phyloP scores from a whole-genome alignment of 1,140 invertebrate genomes.

The Brachionus rubens region DNA sequence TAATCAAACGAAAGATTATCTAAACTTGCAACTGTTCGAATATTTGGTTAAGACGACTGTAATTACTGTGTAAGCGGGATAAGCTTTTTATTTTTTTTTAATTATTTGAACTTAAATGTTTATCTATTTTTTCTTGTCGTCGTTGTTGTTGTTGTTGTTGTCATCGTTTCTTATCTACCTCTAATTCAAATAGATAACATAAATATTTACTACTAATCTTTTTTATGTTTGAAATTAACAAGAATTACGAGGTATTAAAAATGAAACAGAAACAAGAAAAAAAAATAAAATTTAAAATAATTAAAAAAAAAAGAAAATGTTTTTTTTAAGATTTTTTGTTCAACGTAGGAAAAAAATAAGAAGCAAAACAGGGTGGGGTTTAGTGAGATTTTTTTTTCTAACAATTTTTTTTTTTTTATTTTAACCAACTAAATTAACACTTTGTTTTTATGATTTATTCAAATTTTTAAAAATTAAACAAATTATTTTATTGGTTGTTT shows the following conservation, averaged over 20 bases:
- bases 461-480: constrained; percentile 27
- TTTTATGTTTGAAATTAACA: constrained; percentile 22
- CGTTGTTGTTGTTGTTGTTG: constrained; percentile 16
- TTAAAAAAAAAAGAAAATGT: constrained; percentile 13
- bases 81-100: too few species aligned
- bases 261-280: background rate
- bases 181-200: constrained; percentile 39
- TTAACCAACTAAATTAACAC: constrained; percentile 44
- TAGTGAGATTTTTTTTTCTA: background rate
- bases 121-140: constrained; percentile 3
- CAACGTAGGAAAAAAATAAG: background rate
- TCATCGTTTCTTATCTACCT: constrained; percentile 33
- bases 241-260: constrained; percentile 36
- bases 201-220: constrained; percentile 44
- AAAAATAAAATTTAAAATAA: background rate
- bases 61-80: too few species aligned
- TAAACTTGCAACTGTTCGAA: constrained; percentile 29
- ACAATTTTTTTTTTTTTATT: background rate
- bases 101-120: constrained; percentile 36
- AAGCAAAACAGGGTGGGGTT: background rate
- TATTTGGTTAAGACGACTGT: too few species aligned
- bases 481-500: constrained; percentile 17
- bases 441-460: constrained; percentile 29
- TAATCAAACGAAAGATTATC: constrained; percentile 7
- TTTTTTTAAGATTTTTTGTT: background rate